phyloP scores from a whole-genome alignment of 2,113 vertebrate species.

The Galbula dea region DNA sequence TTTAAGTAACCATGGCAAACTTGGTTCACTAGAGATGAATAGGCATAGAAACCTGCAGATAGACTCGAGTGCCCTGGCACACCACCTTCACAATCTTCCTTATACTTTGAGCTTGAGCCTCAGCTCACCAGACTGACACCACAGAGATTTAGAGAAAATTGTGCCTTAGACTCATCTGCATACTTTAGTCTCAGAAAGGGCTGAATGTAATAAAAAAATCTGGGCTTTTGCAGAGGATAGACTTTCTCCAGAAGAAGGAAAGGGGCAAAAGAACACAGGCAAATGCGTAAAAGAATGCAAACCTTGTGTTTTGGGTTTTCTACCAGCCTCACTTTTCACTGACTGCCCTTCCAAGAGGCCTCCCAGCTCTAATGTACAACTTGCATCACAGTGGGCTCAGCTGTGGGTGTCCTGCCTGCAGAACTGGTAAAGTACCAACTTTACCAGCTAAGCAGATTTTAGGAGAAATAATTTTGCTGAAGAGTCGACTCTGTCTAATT shows the following conservation, averaged over 20 bases:
- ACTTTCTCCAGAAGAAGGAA: neutral
- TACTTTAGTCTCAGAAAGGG: neutral
- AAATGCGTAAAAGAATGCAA: neutral
- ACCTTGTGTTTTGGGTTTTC: neutral
- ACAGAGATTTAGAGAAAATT: neutral
- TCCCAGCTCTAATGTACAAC: neutral
- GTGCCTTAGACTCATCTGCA: neutral
- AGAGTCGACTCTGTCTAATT: constrained; percentile 34
- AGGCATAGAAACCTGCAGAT: neutral
- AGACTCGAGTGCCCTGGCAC: neutral
- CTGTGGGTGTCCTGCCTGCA: neutral
- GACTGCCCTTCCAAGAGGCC: neutral
- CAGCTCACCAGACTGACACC: neutral
- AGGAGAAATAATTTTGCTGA: constrained; percentile 27
- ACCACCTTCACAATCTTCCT: neutral
- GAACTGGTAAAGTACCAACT: neutral
- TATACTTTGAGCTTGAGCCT: neutral
- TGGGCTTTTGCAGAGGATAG: neutral
- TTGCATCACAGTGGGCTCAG: neutral
- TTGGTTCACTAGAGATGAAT: neutral
- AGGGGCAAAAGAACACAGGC: neutral
- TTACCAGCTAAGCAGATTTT: constrained; percentile 22
- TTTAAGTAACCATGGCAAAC: neutral
- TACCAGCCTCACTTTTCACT: neutral
- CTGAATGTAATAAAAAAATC: neutral